Evolutionary conservation across 2,888 invertebrate species (phyloP), one percentile per base, ranked within the genome.

Genomic region (Malthinus flaveolus): DNA sequence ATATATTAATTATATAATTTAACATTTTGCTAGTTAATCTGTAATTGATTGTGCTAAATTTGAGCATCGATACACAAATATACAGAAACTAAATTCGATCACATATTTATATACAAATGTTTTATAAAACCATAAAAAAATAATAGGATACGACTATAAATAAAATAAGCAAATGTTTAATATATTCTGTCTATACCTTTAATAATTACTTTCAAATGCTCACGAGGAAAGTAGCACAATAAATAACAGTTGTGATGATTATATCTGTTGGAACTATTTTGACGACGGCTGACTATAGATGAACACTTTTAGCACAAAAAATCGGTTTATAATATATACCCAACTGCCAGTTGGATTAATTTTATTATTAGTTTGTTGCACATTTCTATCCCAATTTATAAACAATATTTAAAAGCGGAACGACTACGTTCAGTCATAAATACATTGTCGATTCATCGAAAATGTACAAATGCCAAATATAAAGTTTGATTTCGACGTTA

Each of bases 371-470:
- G 39, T 54, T 56, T 56, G 15, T 62, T 59, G 56, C 62, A 59
- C 62, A 42, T 62, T 59, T 56, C 44, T 56, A 71, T 73, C 68
- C 71, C 71, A 66, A 67, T 71, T 65, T 72, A 77, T 78, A 77
- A 77, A 78, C 76, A 77, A 78, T 77, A 77, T 77, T 77, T 75
- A 75, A 76, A 78, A 78, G 78, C 78, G 78, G 75, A 78, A 78
- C 77, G 77, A 78, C n/a, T n/a, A n/a, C 75, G 76, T 75, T 73
- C 77, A 77, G 78, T 74, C 71, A 71, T 74, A 73, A 73, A 73
- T 72, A 70, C 62, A 56, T 59, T 61, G 61, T 53, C 57, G 64
- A 63, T 57, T 57, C 54, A 57, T 49, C 23, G 23, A 23, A 23
- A 49, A 47, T 50, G 50, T 32, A 23, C 31, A 56, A 50, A 59